These are phyloP conservation scores for Torymus tubicola DNA, from an alignment of 2,888 invertebrate genomes.

Conservation along the genomic window DNA sequence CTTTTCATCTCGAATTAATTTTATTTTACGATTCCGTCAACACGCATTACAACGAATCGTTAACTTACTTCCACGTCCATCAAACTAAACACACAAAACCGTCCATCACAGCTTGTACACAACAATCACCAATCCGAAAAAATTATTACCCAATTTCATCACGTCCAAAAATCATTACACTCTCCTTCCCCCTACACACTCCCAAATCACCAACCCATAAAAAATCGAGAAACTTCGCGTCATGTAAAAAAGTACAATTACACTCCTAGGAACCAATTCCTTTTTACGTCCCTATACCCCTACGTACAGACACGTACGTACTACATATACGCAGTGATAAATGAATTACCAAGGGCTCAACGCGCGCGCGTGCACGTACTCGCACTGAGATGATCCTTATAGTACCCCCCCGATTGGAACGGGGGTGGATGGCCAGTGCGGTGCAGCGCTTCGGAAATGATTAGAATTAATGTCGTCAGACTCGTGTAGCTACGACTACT, in stretches of 20 bases:
- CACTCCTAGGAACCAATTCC: constrained; percentile 13
- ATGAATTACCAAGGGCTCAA: constrained; percentile 52
- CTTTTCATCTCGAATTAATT: too few relatives aligned
- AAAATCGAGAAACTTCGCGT: too few relatives aligned
- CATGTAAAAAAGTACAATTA: not conserved
- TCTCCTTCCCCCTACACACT: not conserved
- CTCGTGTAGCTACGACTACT: too few relatives aligned
- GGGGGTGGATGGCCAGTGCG: constrained; percentile 60
- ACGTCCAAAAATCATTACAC: not conserved
- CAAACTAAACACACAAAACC: too few relatives aligned
- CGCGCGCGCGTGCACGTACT: not conserved
- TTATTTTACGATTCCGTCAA: too few relatives aligned
- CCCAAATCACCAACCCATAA: not conserved
- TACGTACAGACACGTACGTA: not conserved
- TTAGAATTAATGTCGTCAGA: constrained; percentile 66
- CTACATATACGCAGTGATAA: constrained; percentile 50
- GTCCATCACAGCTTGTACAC: too few relatives aligned
- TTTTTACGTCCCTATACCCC: constrained; percentile 19
- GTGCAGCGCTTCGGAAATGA: constrained; percentile 65
- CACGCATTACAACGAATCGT: too few relatives aligned
- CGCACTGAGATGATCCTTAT: constrained; percentile 39
- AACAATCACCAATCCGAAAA: too few relatives aligned
- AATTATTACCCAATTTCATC: not conserved
- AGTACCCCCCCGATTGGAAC: not conserved
- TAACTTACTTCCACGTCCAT: too few relatives aligned